Conservation (phyloP, 2,888 invertebrate species). For the Dasysyrphus tricinctus region DNA sequence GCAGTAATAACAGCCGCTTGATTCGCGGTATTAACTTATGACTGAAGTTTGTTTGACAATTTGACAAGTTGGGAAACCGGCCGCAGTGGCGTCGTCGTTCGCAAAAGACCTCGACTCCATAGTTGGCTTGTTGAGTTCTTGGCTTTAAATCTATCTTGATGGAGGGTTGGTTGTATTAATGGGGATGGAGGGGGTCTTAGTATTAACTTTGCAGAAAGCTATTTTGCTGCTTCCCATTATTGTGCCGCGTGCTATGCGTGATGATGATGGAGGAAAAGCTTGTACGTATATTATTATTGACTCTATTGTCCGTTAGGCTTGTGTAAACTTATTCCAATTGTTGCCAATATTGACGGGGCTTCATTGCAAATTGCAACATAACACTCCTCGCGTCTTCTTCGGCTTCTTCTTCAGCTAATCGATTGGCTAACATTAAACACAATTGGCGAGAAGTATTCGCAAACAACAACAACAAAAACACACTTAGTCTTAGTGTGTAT, state of each 20-base stretch:
- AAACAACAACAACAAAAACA: slow-evolving; percentile 38
- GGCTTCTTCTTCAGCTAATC: slow-evolving; percentile 29
- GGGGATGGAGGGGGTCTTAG: neutral
- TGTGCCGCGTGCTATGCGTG: slow-evolving; percentile 44
- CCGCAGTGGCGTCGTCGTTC: slow-evolving; percentile 37
- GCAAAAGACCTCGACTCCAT: slow-evolving; percentile 55
- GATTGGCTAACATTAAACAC: slow-evolving; percentile 63
- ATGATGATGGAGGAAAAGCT: slow-evolving; percentile 21
- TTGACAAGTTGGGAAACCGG: slow-evolving; percentile 73
- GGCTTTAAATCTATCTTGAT: slow-evolving; percentile 11
- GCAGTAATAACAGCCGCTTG: slow-evolving; percentile 21
- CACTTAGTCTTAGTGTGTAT: slow-evolving; percentile 18
- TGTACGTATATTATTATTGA: slow-evolving; percentile 20
- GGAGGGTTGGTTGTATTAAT: neutral
- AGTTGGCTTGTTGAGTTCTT: slow-evolving; percentile 57
- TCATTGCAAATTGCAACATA: slow-evolving; percentile 55
- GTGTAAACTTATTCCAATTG: slow-evolving; percentile 62
- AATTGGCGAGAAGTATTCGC: slow-evolving; percentile 52
- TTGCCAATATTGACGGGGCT: slow-evolving; percentile 71
- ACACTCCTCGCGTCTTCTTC: slow-evolving; percentile 2
- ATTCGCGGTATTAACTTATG: slow-evolving; percentile 43
- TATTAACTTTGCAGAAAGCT: neutral
- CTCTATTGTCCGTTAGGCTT: slow-evolving; percentile 60
- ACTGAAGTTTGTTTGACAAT: slow-evolving; percentile 69
- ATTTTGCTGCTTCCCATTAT: slow-evolving; percentile 56